Evolutionary conservation across 2,113 vertebrate genomes (phyloP).

Genomic region (Ammodytes marinus): DNA sequence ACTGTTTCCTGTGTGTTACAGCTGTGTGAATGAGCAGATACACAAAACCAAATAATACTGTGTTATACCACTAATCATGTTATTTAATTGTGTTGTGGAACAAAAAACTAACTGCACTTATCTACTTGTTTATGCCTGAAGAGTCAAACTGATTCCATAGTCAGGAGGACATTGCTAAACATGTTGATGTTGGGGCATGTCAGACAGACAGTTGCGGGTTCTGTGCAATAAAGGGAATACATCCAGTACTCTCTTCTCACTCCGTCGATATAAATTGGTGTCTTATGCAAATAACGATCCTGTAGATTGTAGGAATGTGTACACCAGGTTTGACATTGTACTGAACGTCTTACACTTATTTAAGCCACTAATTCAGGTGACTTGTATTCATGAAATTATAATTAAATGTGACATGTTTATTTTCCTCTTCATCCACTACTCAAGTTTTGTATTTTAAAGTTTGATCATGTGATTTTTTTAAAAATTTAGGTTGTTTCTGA

Average conservation of each 20-base stretch:
- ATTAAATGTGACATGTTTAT: no score
- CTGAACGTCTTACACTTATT: not conserved
- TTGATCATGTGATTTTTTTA: not conserved
- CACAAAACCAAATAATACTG: not conserved
- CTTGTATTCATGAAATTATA: not conserved
- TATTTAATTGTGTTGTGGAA: not conserved
- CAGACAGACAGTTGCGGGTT: not conserved
- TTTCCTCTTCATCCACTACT: no score
- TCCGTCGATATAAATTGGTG: not conserved
- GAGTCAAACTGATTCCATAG: not conserved
- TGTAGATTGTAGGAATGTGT: not conserved
- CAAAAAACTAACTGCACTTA: no score
- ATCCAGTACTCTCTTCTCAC: not conserved
- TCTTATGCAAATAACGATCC: not conserved
- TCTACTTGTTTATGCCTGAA: not conserved
- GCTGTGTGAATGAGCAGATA: not conserved
- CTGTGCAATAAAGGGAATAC: constrained; percentile 36
- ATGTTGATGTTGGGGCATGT: not conserved
- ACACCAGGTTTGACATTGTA: no score
- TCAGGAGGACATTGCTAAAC: not conserved
- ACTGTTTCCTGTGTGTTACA: not conserved
- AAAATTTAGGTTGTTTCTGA: not conserved
- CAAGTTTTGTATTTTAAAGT: not conserved
- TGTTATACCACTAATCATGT: not conserved
- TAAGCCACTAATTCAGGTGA: not conserved